Conservation (phyloP, 2,888 invertebrate species). For the Drosophila prostipennis region DNA sequence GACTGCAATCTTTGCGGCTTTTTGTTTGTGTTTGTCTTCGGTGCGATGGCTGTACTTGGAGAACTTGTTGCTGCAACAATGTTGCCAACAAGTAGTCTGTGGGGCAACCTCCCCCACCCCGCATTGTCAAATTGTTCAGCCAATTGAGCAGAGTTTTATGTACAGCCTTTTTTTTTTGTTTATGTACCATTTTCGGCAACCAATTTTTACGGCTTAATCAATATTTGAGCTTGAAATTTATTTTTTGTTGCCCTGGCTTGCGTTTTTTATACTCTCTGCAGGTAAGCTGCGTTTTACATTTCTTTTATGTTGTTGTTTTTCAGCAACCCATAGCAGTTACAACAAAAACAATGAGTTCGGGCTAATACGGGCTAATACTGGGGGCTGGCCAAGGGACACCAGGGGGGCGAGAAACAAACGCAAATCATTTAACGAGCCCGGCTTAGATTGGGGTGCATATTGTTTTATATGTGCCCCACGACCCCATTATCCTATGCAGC, state of each 20-base stretch:
- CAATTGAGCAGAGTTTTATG: conserved; percentile 54
- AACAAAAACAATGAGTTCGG: conserved; percentile 19
- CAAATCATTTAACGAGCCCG: conserved; percentile 78
- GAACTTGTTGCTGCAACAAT: conserved; percentile 66
- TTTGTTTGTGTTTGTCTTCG: conserved; percentile 45
- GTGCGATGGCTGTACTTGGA: conserved; percentile 58
- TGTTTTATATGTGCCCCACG: conserved; percentile 70
- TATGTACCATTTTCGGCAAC: conserved; percentile 29
- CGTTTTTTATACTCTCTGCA: conserved; percentile 66
- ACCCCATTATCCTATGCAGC: conserved; percentile 3
- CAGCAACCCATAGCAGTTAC: conserved; percentile 53
- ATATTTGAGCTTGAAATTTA: conserved; percentile 71
- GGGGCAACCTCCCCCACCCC: neutral
- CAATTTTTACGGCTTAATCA: conserved; percentile 72
- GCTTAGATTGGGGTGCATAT: conserved; percentile 74
- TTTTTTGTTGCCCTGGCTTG: conserved; percentile 35
- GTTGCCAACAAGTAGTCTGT: conserved; percentile 35
- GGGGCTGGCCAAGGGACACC: conserved; percentile 32
- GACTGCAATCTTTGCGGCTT: conserved; percentile 58
- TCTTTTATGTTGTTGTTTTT: conserved; percentile 40
- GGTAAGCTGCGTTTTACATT: conserved; percentile 75
- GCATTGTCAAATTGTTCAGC: conserved; percentile 34
- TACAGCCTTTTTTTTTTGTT: neutral
- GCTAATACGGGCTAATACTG: conserved; percentile 65
- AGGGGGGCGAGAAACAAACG: conserved; percentile 61